Evolutionary conservation across 2,797 vertebrate species (phyloP).

Genomic region (Phrynocephalus vlangalii): DNA sequence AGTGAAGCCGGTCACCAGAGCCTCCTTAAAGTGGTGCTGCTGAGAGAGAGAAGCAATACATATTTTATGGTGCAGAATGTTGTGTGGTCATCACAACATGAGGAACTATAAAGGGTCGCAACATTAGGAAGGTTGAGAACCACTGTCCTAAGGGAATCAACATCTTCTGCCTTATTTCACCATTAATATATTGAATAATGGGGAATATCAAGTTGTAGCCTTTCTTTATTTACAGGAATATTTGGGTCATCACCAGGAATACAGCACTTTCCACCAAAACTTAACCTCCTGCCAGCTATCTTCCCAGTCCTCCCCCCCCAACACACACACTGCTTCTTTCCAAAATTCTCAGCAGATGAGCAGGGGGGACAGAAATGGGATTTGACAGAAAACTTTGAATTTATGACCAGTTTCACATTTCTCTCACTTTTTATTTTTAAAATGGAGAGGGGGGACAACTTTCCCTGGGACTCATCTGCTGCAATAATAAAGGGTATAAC

Average conservation of each 20-base stretch:
- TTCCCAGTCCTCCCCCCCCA: too few species aligned
- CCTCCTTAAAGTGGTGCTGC: too few species aligned
- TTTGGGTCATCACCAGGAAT: not conserved
- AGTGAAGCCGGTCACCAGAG: too few species aligned
- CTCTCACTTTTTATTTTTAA: not conserved
- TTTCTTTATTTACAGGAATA: slow-evolving; percentile 1
- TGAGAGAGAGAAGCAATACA: too few species aligned
- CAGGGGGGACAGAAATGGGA: not conserved
- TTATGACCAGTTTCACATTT: not conserved
- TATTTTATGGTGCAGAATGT: too few species aligned
- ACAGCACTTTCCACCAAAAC: not conserved
- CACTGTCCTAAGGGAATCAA: not conserved
- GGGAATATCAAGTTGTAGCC: not conserved
- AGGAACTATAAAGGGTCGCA: too few species aligned
- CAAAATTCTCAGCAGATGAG: not conserved
- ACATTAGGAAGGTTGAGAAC: too few species aligned
- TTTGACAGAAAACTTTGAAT: accelerated
- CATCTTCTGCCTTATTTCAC: not conserved
- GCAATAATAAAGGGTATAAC: slow-evolving; percentile 46
- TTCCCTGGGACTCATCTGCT: not conserved
- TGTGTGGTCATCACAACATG: too few species aligned
- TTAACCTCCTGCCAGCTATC: too few species aligned
- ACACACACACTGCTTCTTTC: not conserved
- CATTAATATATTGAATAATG: not conserved
- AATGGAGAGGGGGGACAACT: not conserved